These are phyloP conservation scores for Porites cylindrica DNA, from an alignment of 92 coral and sea anemone species.

Conservation along the genomic window DNA sequence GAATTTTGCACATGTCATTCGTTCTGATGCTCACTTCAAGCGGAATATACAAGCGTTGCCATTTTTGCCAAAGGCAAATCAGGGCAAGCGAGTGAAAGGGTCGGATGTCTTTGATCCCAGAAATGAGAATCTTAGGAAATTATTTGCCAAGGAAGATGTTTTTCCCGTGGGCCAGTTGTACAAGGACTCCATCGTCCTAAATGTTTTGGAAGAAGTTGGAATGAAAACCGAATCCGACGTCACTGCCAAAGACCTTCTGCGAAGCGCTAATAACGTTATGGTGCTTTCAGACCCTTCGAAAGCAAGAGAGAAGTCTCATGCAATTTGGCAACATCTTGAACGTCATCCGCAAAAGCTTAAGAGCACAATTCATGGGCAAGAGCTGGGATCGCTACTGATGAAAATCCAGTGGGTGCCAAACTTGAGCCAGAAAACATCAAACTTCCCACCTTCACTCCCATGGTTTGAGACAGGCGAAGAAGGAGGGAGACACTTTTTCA, in stretches of 20 bases:
- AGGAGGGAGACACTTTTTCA: constrained; percentile 27
- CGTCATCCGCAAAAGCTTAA: constrained; percentile 14
- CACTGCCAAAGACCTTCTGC: constrained; percentile 41
- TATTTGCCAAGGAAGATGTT: constrained; percentile 58
- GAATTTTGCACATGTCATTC: constrained; percentile 12
- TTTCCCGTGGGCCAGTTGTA: constrained; percentile 59
- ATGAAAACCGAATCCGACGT: constrained; percentile 41
- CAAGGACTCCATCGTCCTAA: constrained; percentile 41
- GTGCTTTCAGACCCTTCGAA: background rate
- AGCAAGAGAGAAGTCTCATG: constrained; percentile 48
- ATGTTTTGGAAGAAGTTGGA: constrained; percentile 52
- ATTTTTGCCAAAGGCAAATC: constrained; percentile 47
- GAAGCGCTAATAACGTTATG: constrained; percentile 39
- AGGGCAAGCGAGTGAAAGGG: constrained; percentile 37
- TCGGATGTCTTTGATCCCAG: constrained; percentile 74
- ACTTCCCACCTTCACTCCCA: constrained; percentile 39
- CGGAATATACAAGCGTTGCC: constrained; percentile 34
- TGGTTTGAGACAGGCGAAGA: background rate
- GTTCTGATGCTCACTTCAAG: constrained; percentile 12
- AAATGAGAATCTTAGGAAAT: background rate
- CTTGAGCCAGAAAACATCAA: constrained; percentile 25
- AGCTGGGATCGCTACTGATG: constrained; percentile 7
- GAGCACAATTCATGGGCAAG: background rate
- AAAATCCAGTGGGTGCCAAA: constrained; percentile 50
- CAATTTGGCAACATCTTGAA: constrained; percentile 38